These are phyloP conservation scores for Sander vitreus DNA, from an alignment of 2,113 vertebrate genomes.

Conservation along the genomic window DNA sequence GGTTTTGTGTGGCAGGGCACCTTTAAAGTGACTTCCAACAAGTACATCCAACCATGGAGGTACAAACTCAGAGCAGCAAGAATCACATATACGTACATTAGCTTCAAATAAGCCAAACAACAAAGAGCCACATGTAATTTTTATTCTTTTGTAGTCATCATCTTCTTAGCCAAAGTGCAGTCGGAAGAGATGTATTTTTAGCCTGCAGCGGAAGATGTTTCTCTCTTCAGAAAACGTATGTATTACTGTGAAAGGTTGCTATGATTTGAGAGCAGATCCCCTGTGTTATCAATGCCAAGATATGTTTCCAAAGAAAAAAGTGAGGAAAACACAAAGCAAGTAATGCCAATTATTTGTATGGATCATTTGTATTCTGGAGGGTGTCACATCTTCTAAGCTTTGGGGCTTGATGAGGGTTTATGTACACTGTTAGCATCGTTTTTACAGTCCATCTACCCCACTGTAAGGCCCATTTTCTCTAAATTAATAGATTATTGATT, in stretches of 20 bases:
- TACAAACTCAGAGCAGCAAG: too few species aligned
- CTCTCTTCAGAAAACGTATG: conserved; percentile 1
- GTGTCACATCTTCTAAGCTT: not conserved
- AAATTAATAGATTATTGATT: not conserved
- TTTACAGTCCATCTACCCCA: not conserved
- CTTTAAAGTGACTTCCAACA: too few species aligned
- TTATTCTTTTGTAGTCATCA: too few species aligned
- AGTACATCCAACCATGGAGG: too few species aligned
- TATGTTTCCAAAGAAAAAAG: conserved; percentile 3
- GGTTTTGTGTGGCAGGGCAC: too few species aligned
- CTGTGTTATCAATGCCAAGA: conserved; percentile 23
- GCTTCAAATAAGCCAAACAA: too few species aligned
- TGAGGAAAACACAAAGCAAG: conserved; percentile 14
- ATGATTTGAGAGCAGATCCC: not conserved
- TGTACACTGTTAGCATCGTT: not conserved
- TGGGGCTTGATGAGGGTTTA: not conserved
- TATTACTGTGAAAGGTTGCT: not conserved
- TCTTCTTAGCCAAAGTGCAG: too few species aligned
- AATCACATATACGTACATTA: too few species aligned
- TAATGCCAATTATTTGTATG: conserved; percentile 10
- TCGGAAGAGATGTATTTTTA: too few species aligned
- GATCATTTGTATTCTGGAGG: conserved; percentile 38
- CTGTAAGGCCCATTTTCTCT: not conserved
- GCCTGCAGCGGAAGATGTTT: too few species aligned
- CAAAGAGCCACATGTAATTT: too few species aligned